Conservation (phyloP, 2,113 vertebrate genomes). For the Choloepus hoffmanni region DNA sequence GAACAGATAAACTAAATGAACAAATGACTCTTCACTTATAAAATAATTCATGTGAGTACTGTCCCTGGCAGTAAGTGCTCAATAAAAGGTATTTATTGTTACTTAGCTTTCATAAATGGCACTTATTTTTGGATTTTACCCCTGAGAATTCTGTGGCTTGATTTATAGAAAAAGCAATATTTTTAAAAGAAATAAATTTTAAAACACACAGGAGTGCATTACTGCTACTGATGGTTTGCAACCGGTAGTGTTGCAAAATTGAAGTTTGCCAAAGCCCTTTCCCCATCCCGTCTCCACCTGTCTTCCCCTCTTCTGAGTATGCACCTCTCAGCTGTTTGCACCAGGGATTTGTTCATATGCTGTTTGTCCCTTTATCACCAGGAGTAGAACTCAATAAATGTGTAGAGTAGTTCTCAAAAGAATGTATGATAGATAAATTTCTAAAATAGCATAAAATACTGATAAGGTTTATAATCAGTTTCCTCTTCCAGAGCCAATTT, state of each 20-base stretch:
- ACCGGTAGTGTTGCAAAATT: background rate
- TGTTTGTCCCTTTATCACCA: background rate
- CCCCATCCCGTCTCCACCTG: background rate
- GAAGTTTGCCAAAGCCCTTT: background rate
- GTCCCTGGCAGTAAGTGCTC: background rate
- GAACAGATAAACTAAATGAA: background rate
- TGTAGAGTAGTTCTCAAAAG: background rate
- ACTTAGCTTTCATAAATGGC: constrained; percentile 8
- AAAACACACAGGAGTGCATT: background rate
- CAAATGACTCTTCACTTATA: background rate
- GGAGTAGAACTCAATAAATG: background rate
- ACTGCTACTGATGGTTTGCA: background rate
- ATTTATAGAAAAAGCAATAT: background rate
- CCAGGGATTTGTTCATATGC: background rate
- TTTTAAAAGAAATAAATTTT: background rate
- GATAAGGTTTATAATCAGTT: background rate
- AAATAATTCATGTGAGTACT: constrained; percentile 19
- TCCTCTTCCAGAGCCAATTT: background rate
- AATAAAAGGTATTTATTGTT: constrained; percentile 14
- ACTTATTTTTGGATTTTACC: background rate
- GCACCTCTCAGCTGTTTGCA: background rate
- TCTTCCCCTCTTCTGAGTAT: background rate
- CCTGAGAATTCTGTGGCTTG: background rate
- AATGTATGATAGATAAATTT: background rate
- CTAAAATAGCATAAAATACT: background rate